A percentile compares a stretch with the other conserved stretches of the same genome.
Conservation (phyloP, 2,888 invertebrate species). For the Scaptomyza tumidula region DNA sequence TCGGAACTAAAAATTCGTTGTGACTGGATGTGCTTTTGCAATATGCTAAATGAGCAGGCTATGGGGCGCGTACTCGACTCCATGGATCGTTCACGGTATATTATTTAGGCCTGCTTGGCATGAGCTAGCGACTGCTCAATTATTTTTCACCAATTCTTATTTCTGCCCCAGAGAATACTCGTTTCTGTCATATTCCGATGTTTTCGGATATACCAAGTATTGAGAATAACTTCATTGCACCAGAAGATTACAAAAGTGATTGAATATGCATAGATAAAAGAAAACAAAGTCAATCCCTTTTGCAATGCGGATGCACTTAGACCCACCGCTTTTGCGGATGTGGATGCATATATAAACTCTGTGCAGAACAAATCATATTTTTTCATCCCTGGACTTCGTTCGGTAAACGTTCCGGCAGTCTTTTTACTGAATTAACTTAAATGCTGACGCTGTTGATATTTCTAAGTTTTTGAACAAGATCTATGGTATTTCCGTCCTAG, state of each 20-base stretch:
- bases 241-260: neutral
- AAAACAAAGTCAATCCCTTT: neutral
- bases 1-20: conserved; percentile 26
- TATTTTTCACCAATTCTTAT: neutral
- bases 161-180: neutral
- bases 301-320: neutral
- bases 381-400: neutral
- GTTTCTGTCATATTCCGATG: neutral
- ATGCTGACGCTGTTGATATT: too few species aligned
- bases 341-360: too few species aligned
- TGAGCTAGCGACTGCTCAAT: neutral
- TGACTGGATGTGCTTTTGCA: conserved; percentile 31
- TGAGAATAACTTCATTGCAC: neutral
- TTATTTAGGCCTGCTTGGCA: neutral
- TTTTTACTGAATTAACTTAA: too few species aligned
- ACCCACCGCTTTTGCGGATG: too few species aligned
- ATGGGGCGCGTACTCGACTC: conserved; percentile 30
- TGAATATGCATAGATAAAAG: neutral
- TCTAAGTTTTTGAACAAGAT: too few species aligned
- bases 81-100: conserved; percentile 11
- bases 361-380: neutral
- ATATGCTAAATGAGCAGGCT: conserved; percentile 24
- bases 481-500: too few species aligned
- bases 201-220: neutral
- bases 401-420: too few species aligned